These are phyloP conservation scores for Vireo griseus DNA, from an alignment of 2,797 vertebrate species.

Conservation along the genomic window DNA sequence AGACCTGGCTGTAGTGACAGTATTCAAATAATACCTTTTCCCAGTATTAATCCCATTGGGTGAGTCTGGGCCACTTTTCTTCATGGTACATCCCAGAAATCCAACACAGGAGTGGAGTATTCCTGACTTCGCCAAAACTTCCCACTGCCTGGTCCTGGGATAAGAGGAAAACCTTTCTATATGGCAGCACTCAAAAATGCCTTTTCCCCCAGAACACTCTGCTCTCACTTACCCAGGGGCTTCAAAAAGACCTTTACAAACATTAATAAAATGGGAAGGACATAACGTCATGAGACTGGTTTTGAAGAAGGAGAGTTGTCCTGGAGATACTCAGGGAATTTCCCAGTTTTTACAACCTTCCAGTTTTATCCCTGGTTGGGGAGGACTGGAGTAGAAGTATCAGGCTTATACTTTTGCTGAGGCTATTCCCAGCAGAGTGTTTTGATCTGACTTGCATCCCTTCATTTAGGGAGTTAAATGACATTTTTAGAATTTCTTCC, in stretches of 20 bases:
- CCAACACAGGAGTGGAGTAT: neutral
- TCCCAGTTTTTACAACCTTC: neutral
- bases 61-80: neutral
- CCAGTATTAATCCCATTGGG: neutral
- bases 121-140: neutral
- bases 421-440: neutral
- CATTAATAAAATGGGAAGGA: neutral
- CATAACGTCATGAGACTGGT: rapidly evolving
- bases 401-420: neutral
- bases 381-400: neutral
- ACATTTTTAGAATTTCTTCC: neutral
- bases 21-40: neutral
- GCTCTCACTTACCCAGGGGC: neutral
- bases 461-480: neutral
- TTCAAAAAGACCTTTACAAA: neutral
- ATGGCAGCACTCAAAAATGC: neutral
- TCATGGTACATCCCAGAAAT: neutral
- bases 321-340: neutral
- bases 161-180: neutral
- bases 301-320: neutral
- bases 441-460: neutral
- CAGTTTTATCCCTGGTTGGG: neutral
- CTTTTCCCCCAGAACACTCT: neutral
- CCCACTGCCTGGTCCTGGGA: neutral
- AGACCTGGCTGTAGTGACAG: neutral